phyloP scores from a whole-genome alignment of 1,140 invertebrate genomes.

The Protaetia brevitarsis region DNA sequence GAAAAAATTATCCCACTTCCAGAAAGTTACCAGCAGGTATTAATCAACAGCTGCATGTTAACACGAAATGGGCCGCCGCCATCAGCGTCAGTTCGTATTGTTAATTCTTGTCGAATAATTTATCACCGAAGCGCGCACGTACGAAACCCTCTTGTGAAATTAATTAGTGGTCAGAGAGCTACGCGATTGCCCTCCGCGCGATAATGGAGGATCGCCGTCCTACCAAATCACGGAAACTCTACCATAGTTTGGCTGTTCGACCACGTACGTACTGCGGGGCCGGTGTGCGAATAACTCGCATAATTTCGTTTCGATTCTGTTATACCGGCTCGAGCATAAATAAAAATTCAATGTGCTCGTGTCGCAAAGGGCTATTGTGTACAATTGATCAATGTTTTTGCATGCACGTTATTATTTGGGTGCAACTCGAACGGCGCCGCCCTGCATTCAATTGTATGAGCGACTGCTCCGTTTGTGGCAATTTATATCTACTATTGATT shows the following conservation, averaged over 20 bases:
- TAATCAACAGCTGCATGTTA: constrained; percentile 2
- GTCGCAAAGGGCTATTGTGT: constrained; percentile 29
- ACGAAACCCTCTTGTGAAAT: constrained; percentile 3
- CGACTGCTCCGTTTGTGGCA: constrained; percentile 5
- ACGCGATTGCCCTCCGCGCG: not conserved
- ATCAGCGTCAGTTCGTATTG: constrained; percentile 11
- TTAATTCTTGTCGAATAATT: constrained; percentile 14
- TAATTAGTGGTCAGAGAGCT: constrained; percentile 7
- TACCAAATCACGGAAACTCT: constrained; percentile 5
- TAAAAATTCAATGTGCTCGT: constrained; percentile 20
- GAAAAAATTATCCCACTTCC: too few relatives aligned
- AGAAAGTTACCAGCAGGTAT: too few relatives aligned
- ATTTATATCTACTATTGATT: constrained; percentile 23
- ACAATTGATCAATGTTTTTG: constrained; percentile 38
- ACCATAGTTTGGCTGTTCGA: not conserved
- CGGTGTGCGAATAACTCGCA: constrained; percentile 6
- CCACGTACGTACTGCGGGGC: not conserved
- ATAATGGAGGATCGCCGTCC: constrained; percentile 1
- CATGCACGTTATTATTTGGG: constrained; percentile 37
- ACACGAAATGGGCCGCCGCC: not conserved
- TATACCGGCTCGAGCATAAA: not conserved
- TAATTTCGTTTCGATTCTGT: constrained; percentile 16
- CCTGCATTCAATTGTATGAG: not conserved
- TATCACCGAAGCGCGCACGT: constrained; percentile 11
- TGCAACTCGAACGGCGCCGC: constrained; percentile 24